Base-by-base conservation (phyloP, 2,797 vertebrate genomes). In the Phalloptychus januarius region DNA sequence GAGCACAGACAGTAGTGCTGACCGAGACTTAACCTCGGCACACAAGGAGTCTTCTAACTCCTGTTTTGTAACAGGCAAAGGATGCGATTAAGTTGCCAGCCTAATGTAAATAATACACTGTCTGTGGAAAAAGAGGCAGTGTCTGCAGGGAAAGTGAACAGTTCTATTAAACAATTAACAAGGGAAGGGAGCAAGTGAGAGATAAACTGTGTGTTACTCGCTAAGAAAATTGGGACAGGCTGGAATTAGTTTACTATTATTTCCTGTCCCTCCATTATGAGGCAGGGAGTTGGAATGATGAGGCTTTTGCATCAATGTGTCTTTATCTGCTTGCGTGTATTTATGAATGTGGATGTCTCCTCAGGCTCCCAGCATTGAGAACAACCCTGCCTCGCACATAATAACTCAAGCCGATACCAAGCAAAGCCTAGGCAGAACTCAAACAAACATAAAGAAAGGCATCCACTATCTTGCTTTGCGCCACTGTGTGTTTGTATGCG, bases 381-480 rank as follows among this genome's bases (percentile, higher is more conserved):
- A 70, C 84, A 76, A 83, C 79, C 74, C 75, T 69, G 77, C 79
- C n/a, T 0, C 89, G 82, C 44, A 54, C 81, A 36, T 81, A 87
- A 88, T 90, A 90, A 90, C 45, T 92, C 87, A 86, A 76, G 90
- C 86, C 87, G 77, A 91, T 91, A 76, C 79, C 83, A 74, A 90
- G 76, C 78, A 1, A 52, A 79, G 75, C 74, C 71, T 7, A 5
- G 72, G 76, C 84, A 83, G 81, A 90, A 86, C 86, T 93, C 82
- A 90, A 85, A 93, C 90, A 91, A 87, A 79, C 85, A 89, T 81
- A 79, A 74, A 90, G 82, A 80, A 80, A 81, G 84, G 74, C 78
- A 40, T 65, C 56, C 4, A 0, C 56, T n/a, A 15, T 80, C 15
- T 74, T 71, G 52, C 81, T 65, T 77, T 71, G 40, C 45, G 52